Evolutionary conservation across 2,888 invertebrate genomes (phyloP).

Genomic region (Atethmia centrago): DNA sequence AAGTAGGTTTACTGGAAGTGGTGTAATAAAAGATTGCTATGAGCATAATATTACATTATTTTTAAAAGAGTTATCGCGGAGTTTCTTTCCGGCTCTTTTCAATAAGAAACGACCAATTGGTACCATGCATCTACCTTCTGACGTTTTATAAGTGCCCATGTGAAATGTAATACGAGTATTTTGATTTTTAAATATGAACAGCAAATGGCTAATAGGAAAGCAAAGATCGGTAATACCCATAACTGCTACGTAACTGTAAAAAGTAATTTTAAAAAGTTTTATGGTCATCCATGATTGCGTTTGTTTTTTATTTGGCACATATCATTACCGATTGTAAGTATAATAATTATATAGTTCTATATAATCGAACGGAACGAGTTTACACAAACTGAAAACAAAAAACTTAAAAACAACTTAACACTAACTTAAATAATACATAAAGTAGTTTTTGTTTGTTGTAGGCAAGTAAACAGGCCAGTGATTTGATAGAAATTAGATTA

Average conservation of each 20-base stretch:
- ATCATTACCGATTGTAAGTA: no score
- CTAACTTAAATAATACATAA: neutral
- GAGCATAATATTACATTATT: neutral
- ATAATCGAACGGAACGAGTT: neutral
- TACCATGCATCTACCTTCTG: no score
- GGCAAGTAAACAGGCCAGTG: neutral
- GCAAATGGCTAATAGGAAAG: no score
- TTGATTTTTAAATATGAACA: neutral
- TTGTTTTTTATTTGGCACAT: no score
- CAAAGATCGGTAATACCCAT: neutral
- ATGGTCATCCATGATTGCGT: neutral
- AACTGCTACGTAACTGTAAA: no score
- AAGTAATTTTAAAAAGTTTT: neutral
- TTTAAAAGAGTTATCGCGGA: neutral
- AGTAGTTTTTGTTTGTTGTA: neutral
- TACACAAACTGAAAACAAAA: neutral
- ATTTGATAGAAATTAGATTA: neutral
- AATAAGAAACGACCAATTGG: no score
- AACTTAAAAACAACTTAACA: neutral
- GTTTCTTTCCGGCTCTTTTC: neutral
- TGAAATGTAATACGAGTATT: neutral
- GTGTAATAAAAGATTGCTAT: neutral
- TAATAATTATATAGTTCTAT: no score
- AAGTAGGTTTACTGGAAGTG: conserved; percentile 18
- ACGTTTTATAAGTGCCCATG: neutral